Percentiles rank a stretch among this genome's conserved stretches.
phyloP scores from a whole-genome alignment of 2,797 vertebrate genomes.

The Triplophysa yarkandensis region DNA sequence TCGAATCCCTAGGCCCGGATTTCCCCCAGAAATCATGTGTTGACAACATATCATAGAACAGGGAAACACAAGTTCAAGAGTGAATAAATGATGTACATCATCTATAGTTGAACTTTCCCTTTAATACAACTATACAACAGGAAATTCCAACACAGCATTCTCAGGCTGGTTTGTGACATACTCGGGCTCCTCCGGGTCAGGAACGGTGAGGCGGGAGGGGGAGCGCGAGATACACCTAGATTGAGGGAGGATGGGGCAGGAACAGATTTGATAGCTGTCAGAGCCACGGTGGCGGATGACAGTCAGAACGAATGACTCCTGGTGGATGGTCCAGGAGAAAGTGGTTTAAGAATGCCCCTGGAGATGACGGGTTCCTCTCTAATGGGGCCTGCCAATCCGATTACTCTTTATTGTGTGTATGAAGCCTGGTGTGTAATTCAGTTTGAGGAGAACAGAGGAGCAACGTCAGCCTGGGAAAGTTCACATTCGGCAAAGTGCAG shows the following conservation, averaged over 20 bases:
- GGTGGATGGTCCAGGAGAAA: slow-evolving; percentile 69
- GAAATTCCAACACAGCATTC: slow-evolving; percentile 4
- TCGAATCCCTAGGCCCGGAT: no score
- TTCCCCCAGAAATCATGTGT: no score
- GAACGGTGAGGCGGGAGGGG: slow-evolving; percentile 9
- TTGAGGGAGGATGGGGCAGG: slow-evolving; percentile 42
- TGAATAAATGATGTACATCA: neutral
- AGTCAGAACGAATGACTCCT: slow-evolving; percentile 68
- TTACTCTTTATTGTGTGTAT: slow-evolving; percentile 81
- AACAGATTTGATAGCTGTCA: slow-evolving; percentile 62
- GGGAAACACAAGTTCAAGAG: neutral
- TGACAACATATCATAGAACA: no score
- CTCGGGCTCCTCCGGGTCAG: slow-evolving; percentile 26
- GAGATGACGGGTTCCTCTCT: slow-evolving; percentile 73
- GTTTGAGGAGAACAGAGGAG: slow-evolving; percentile 76
- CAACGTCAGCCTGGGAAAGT: slow-evolving; percentile 74
- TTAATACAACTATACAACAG: neutral
- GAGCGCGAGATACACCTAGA: neutral
- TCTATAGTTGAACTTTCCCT: neutral
- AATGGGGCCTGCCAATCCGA: slow-evolving; percentile 70
- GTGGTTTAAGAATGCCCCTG: slow-evolving; percentile 72
- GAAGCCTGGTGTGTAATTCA: slow-evolving; percentile 75
- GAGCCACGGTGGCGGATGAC: slow-evolving; percentile 54
- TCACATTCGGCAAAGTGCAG: slow-evolving; percentile 73
- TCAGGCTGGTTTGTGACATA: slow-evolving; percentile 23